Conservation (phyloP, 2,888 invertebrate species). For the Sarcophaga caerulescens region DNA sequence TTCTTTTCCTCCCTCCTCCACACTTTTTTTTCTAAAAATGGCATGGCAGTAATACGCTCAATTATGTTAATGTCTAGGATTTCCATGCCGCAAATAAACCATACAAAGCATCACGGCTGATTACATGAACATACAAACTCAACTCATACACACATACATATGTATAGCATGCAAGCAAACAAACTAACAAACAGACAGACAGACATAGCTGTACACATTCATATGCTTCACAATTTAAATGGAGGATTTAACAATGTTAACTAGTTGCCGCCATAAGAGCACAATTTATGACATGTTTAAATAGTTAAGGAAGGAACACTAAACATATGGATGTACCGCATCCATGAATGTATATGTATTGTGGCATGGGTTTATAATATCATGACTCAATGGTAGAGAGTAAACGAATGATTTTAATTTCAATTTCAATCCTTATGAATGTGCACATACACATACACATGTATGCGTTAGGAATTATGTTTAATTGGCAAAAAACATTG, state of each 20-base stretch:
- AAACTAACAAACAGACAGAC: background rate
- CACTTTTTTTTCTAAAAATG: background rate
- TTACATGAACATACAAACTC: background rate
- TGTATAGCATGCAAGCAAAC: background rate
- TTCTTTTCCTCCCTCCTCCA: too few relatives aligned
- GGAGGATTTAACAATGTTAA: conserved; percentile 58
- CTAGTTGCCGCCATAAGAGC: conserved; percentile 42
- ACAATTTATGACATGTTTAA: conserved; percentile 50
- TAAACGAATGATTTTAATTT: too few relatives aligned
- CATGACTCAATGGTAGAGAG: background rate
- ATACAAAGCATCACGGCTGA: background rate
- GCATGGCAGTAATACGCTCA: conserved; percentile 49
- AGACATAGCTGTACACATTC: background rate
- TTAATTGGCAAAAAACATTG: background rate
- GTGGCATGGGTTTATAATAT: background rate
- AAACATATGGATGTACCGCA: conserved; percentile 7
- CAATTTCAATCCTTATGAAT: background rate
- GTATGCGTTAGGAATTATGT: background rate
- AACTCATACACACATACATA: background rate
- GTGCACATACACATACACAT: background rate
- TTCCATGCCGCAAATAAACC: conserved; percentile 29
- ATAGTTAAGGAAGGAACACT: conserved; percentile 41
- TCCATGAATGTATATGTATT: background rate
- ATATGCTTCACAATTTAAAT: conserved; percentile 52
- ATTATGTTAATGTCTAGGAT: conserved; percentile 59